Base-by-base conservation (phyloP, 1,140 invertebrate species). In the Drosophila paulistorum region DNA sequence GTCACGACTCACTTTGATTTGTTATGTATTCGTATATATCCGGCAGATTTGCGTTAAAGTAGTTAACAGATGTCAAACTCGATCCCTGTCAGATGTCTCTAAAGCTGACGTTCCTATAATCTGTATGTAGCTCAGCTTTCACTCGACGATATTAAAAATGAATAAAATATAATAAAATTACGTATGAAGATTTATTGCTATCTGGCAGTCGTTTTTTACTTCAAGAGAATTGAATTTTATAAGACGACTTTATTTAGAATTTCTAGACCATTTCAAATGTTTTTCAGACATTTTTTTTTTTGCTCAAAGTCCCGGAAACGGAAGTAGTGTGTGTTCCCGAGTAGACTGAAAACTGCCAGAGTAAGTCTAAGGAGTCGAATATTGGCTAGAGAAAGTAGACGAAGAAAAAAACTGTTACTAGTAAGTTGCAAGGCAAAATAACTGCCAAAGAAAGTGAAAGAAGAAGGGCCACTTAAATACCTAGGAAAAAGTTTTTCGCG, bases 401-500 rank as follows among this genome's bases (percentile, higher is more conserved):
- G 65, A 59, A 63, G 51, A 71, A 62, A 64, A 71, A 70, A 77
- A 42, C 41, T 7, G 33, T 9, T 17, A 45, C 11, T 20, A 51
- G 58, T 76, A 71, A 79, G 65, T 75, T 42, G 66, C 68, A 62
- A 60, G 48, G 48, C 30, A 57, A 67, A 65, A 39, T 55, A 73
- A 70, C 63, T 74, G 68, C 68, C 35, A 71, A 71, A 41, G 48
- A 71, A 57, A 63, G 30, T 59, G 17, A 33, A 59, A 37, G 33
- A 4, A 17, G 35, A 13, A 41, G 41, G 58, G 83, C 84, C 83
- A 89, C 84, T 89, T 89, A 84, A 83, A 89, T 89, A 84, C 84
- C 84, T 81, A 85, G 64, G 68, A 75, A 89, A 89, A 65, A 77
- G 87, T 76, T 79, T 59, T 89, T 77, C 77, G 77, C 84, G 74